Conservation (phyloP, 2,888 invertebrate genomes). For the Latrodectus elegans region DNA sequence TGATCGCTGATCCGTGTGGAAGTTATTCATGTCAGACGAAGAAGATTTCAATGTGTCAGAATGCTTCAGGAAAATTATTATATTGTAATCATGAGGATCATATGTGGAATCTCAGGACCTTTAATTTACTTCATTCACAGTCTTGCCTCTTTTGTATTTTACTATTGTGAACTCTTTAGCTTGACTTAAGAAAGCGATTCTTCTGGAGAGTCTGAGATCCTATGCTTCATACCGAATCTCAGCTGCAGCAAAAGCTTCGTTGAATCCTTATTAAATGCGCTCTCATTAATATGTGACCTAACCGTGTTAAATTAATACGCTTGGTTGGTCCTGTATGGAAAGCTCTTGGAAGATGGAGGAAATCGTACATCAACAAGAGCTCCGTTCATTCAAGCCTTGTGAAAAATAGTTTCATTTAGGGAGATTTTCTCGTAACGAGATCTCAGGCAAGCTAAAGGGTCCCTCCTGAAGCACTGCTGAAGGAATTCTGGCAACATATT, state of each 20-base stretch:
- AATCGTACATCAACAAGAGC: conserved; percentile 28
- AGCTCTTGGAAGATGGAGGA: conserved; percentile 3
- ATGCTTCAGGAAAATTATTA: background rate
- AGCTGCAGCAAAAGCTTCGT: background rate
- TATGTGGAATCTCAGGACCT: conserved; percentile 9
- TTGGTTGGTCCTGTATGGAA: conserved; percentile 16
- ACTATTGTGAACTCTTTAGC: conserved; percentile 28
- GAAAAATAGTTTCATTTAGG: conserved; percentile 19
- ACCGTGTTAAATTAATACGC: conserved; percentile 37
- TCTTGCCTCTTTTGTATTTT: conserved; percentile 28
- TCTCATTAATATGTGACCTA: conserved; percentile 38
- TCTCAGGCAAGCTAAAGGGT: background rate
- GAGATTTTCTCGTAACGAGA: background rate
- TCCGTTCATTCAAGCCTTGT: background rate
- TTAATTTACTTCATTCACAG: conserved; percentile 39
- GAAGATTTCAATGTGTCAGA: conserved; percentile 16
- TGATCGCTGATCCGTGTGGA: conserved; percentile 28
- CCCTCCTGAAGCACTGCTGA: background rate
- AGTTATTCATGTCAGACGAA: conserved; percentile 22
- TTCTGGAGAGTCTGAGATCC: background rate
- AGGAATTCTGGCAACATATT: conserved; percentile 4
- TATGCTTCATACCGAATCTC: background rate
- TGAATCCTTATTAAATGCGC: conserved; percentile 30
- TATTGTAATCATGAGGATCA: conserved; percentile 39
- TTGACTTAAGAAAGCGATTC: background rate